Conservation (phyloP, 2,797 vertebrate species). For the Channa striata region DNA sequence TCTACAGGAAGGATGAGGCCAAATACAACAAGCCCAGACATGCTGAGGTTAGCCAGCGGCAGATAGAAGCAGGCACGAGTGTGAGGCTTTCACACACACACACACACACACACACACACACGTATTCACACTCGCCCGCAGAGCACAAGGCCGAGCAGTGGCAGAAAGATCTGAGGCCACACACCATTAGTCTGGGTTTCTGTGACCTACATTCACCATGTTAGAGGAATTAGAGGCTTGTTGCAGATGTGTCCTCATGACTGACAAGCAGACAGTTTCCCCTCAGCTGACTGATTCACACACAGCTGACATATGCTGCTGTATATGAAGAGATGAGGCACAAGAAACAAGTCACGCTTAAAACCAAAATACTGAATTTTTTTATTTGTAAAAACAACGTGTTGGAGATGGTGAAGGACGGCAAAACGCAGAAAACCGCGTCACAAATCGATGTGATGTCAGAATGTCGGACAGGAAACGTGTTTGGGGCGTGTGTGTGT, state of each 20-base stretch:
- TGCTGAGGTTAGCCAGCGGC: slow-evolving; percentile 18
- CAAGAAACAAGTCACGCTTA: slow-evolving; percentile 15
- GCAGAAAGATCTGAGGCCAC: slow-evolving; percentile 47
- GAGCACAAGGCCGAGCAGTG: slow-evolving; percentile 11
- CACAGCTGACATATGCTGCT: no score
- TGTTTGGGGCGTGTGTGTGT: slow-evolving; percentile 21
- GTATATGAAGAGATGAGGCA: slow-evolving; percentile 28
- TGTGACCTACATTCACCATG: slow-evolving; percentile 66
- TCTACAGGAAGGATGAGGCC: slow-evolving; percentile 20
- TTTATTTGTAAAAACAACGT: slow-evolving; percentile 10
- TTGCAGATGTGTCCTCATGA: slow-evolving; percentile 29
- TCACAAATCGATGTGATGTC: slow-evolving; percentile 40
- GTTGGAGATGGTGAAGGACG: slow-evolving; percentile 26
- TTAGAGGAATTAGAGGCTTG: slow-evolving; percentile 47
- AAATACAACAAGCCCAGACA: slow-evolving; percentile 28
- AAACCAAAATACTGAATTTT: slow-evolving; percentile 4
- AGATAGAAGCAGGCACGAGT: slow-evolving; percentile 17
- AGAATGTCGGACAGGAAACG: slow-evolving; percentile 40
- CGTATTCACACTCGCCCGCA: no score
- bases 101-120: no score
- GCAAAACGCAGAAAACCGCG: slow-evolving; percentile 26
- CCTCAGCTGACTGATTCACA: slow-evolving; percentile 37
- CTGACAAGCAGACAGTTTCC: slow-evolving; percentile 26
- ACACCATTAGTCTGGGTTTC: slow-evolving; percentile 34
- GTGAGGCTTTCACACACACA: slow-evolving; percentile 21